Base-by-base conservation (phyloP, 1,140 invertebrate species). In the Neodiprion pinetum region DNA sequence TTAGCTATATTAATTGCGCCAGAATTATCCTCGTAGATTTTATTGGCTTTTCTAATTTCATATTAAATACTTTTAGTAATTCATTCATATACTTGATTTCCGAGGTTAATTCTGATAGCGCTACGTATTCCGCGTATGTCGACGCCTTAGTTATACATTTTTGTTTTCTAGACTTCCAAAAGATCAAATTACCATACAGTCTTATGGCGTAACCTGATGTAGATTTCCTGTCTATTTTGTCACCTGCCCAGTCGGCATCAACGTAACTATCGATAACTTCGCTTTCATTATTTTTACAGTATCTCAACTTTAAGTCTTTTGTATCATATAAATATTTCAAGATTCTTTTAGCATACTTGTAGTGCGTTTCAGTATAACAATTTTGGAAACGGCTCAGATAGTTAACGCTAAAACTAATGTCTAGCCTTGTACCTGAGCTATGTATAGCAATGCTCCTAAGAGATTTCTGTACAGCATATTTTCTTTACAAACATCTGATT, bases 121-220 rank as follows among this genome's bases (percentile, higher is more conserved):
- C 80, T 8, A 83, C 74, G 49, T 87, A 89, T 74, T 89, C 86
- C 0, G 81, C 79, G 61, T 89, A 81, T 71, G 83, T 86, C 0
- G 80, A 83, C 0, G 82, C 86, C 21, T 87, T 49, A 1, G 78
- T 73, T 1, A 80, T 74, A 0, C 72, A 75, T 67, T 48, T 72
- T n/a, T 79, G 75, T 69, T 76, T 75, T 48, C 40, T 78, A 0
- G 67, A 61, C 1, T 12, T 47, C 74, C 78, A 80, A 72, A 11
- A 71, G 9, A 77, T 65, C 9, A 76, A 70, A 70, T 72, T 72
- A 40, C 71, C 71, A 53, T 40, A 67, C 49, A 82, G 21, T 10
- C 68, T 65, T 40, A 78, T 40, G 12, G 78, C 71, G 53, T 14
- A 71, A 0, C 79, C 78, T 66, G 75, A 78, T n/a, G 75, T 67